Evolutionary conservation across 1,140 invertebrate species (phyloP), one percentile per base, ranked within the genome.

Genomic region (Zaprionus vittiger): DNA sequence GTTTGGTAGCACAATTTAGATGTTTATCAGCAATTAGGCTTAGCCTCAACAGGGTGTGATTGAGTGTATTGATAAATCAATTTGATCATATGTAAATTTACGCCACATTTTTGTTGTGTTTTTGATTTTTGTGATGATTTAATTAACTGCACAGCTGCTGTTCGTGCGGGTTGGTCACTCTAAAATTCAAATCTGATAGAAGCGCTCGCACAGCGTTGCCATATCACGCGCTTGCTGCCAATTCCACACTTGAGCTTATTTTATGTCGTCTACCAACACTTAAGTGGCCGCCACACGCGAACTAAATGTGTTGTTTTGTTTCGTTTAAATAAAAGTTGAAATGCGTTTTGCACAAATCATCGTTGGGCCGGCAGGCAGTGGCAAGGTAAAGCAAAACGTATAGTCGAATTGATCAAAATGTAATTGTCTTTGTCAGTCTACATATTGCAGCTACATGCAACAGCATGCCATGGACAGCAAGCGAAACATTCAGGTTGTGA

Each of bases 281-380:
- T 22, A 11, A 24, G 11, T 1, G 7, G 20, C 52, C 49, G 75
- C 63, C 73, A 63, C 75, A 77, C 63, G 70, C 64, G 62, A 61
- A 57, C 5, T n/a, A 9, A 55, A 37, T 56, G 47, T 24, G 4
- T 67, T 52, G 44, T 64, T 83, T 79, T 52, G 31, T 69, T 68
- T 59, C 11, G 70, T 71, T 38, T 57, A 24, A 60, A 62, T 44
- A 57, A 44, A 56, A 60, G 0, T 61, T 12, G 94, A 92, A 86
- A 98, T 98, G 97, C 94, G 97, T 38, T 99, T 97, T 87, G 98
- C 96, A n/a, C 98, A 99, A 92, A 93, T 99, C 73, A 96, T 99
- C 28, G 96, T 99, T 80, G 98, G 98, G 5, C 98, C 98, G 17
- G 98, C 98, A 2, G 99, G 99, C 2, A 97, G 97, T 93, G 99